Conservation (phyloP, 2,888 invertebrate genomes). For the Drosophila subsilvestris region DNA sequence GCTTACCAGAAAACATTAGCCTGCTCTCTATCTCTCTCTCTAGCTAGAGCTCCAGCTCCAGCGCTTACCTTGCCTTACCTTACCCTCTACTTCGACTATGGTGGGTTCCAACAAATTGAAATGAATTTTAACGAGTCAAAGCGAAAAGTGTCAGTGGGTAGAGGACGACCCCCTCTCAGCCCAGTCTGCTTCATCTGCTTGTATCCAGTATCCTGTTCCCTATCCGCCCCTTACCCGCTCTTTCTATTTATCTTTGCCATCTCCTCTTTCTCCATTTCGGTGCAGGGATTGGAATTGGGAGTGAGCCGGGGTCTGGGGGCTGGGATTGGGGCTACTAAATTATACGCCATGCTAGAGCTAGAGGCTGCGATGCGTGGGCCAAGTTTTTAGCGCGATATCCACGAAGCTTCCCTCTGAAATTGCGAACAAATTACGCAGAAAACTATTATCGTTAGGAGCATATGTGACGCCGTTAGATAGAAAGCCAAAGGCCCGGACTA, state of each 20-base stretch:
- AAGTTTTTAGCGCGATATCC: constrained; percentile 65
- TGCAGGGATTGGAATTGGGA: background rate
- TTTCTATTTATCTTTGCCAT: constrained; percentile 32
- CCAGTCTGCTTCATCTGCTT: constrained; percentile 3
- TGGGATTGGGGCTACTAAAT: constrained; percentile 60
- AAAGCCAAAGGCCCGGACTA: constrained; percentile 46
- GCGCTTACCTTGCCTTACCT: constrained; percentile 1
- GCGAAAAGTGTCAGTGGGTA: constrained; percentile 68
- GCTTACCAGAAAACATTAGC: background rate
- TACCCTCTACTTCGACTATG: constrained; percentile 19
- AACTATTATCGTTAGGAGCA: constrained; percentile 84
- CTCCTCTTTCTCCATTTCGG: constrained; percentile 9
- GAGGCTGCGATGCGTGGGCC: constrained; percentile 32
- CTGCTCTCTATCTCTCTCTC: background rate
- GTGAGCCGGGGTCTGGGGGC: too few species aligned
- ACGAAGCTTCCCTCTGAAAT: constrained; percentile 60
- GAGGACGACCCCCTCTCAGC: constrained; percentile 19
- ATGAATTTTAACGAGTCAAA: constrained; percentile 79
- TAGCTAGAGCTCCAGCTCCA: background rate
- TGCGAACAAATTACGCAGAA: constrained; percentile 83
- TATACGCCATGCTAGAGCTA: constrained; percentile 52
- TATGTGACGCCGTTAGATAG: constrained; percentile 77
- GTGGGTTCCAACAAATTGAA: constrained; percentile 62
- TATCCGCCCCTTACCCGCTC: constrained; percentile 6
- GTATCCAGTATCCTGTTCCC: background rate